These are phyloP conservation scores for Odontomyia ornata DNA, from an alignment of 2,888 invertebrate genomes.

Conservation along the genomic window DNA sequence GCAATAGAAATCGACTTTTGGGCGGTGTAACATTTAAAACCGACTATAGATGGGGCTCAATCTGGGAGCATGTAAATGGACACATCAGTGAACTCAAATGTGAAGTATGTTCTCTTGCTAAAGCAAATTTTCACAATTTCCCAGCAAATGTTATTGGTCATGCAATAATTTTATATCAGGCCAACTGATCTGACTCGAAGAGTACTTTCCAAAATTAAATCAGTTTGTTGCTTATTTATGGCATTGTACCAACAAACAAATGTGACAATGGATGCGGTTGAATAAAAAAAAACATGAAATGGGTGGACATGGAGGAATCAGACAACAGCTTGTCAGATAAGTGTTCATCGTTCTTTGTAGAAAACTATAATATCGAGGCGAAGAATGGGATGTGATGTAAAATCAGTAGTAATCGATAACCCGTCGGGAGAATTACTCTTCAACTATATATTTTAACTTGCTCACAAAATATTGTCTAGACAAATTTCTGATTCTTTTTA, in stretches of 20 bases:
- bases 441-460: too few relatives aligned
- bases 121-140: background rate
- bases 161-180: conserved; percentile 9
- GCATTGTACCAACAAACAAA: background rate
- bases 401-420: too few relatives aligned
- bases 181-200: background rate
- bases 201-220: background rate
- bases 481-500: background rate
- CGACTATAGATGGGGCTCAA: conserved; percentile 13
- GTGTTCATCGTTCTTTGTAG: conserved; percentile 23
- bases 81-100: conserved; percentile 28
- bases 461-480: too few relatives aligned
- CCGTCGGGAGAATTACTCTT: too few relatives aligned
- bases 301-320: conserved; percentile 38
- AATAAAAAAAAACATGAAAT: conserved; percentile 45
- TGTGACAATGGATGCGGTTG: background rate
- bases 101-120: background rate
- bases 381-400: too few relatives aligned
- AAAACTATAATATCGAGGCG: too few relatives aligned
- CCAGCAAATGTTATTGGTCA: background rate
- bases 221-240: conserved; percentile 39
- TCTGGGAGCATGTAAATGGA: conserved; percentile 4
- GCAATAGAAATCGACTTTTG: conserved; percentile 7
- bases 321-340: conserved; percentile 44
- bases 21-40: conserved; percentile 22